phyloP scores from a whole-genome alignment of 2,888 invertebrate species.

The Osmoderma eremita region DNA sequence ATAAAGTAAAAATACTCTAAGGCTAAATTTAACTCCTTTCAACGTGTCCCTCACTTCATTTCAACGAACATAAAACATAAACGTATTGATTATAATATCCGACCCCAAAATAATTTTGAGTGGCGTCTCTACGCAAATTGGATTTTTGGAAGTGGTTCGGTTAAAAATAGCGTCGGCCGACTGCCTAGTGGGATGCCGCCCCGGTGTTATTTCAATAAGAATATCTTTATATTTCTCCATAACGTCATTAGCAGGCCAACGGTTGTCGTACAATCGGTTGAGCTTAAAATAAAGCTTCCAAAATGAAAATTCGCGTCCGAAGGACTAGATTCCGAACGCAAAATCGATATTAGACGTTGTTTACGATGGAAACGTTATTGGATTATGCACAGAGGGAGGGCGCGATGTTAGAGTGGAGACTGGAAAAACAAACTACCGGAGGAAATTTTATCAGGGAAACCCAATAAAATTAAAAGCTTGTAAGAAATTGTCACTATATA shows the following conservation, averaged over 20 bases:
- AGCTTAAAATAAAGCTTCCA: neutral
- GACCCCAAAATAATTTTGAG: constrained; percentile 15
- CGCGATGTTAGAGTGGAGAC: neutral
- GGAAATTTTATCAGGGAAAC: too few species aligned
- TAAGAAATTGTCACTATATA: too few species aligned
- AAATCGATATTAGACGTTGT: constrained; percentile 21
- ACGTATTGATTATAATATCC: neutral
- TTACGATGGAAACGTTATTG: constrained; percentile 14
- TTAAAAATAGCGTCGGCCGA: neutral
- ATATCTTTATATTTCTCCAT: too few species aligned
- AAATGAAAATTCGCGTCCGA: neutral
- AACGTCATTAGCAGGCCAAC: neutral
- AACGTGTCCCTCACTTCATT: too few species aligned
- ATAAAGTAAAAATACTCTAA: too few species aligned
- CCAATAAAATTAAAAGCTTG: too few species aligned
- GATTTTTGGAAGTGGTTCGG: constrained; percentile 19
- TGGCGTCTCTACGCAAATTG: constrained; percentile 18
- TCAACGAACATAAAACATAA: too few species aligned
- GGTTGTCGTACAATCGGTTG: neutral
- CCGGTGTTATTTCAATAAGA: too few species aligned
- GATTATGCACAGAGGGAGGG: neutral
- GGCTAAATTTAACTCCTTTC: too few species aligned
- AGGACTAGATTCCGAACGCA: neutral
- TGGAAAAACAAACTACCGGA: neutral
- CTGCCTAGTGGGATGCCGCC: too few species aligned